Evolutionary conservation across 2,888 invertebrate species (phyloP).

Genomic region (Papilio demoleus): DNA sequence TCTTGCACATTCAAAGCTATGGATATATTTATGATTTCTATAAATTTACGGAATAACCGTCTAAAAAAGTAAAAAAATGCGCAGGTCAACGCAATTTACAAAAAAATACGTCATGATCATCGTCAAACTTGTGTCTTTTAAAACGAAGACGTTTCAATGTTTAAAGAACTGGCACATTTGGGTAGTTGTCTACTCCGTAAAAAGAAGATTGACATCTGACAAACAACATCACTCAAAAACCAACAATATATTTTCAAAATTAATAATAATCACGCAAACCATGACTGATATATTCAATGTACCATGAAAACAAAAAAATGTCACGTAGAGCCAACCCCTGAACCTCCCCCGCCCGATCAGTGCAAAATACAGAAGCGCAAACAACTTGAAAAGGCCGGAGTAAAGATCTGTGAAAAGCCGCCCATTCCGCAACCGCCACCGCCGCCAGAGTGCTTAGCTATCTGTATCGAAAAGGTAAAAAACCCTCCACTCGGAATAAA

Average conservation of each 20-base stretch:
- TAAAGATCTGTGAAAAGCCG: constrained; percentile 58
- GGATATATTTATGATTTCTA: too few species aligned
- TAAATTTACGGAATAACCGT: too few species aligned
- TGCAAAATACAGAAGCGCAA: constrained; percentile 57
- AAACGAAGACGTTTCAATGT: background rate
- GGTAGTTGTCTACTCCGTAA: background rate
- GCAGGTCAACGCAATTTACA: background rate
- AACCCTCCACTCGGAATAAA: constrained; percentile 53
- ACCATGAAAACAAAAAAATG: constrained; percentile 64
- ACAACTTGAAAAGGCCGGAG: constrained; percentile 57
- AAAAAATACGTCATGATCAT: background rate
- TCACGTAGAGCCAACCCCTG: constrained; percentile 52
- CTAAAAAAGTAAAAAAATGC: too few species aligned
- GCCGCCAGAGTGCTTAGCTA: constrained; percentile 54
- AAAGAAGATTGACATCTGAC: constrained; percentile 32
- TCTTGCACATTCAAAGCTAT: too few species aligned
- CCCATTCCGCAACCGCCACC: constrained; percentile 51
- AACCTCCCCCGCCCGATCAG: constrained; percentile 55
- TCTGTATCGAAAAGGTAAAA: constrained; percentile 67
- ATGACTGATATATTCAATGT: constrained; percentile 38
- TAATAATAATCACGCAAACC: constrained; percentile 17
- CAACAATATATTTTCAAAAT: constrained; percentile 25
- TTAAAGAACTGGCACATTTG: constrained; percentile 23
- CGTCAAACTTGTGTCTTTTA: background rate
- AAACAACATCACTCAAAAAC: constrained; percentile 23